Evolutionary conservation across 2,888 invertebrate species (phyloP), one percentile per base, ranked within the genome.

Genomic region (Trisateles emortualis): DNA sequence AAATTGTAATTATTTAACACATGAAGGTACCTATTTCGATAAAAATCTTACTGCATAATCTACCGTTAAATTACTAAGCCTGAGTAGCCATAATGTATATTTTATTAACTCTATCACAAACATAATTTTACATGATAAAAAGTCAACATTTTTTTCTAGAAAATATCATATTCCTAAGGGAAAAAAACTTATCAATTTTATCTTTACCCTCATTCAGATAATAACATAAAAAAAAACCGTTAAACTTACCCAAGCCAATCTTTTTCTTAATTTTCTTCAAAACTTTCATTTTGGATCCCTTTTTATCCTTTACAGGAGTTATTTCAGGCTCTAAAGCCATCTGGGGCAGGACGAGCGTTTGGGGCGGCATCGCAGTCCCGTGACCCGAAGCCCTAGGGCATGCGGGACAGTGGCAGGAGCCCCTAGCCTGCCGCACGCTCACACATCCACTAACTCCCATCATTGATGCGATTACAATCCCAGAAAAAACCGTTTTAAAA

Each of bases 181-280:
- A 59, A 52, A 45, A 59, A 59, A 51, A 57, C 13, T 16, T 32
- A 49, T 24, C 13, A 9, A 29, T 48, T 33, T 52, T 33, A 44
- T 47, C 38, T 44, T 3, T 43, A 17, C 38, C 48, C 22, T 30
- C 36, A 52, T 41, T 16, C 19, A 24, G 44, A 47, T 49, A 11
- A 19, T 4, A 8, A 11, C 35, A 13, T 26, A 5, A 29, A 52
- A 54, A 52, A 69, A 57, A 51, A 40, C 51, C 59, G 42, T 64
- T 61, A 52, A 87, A 73, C 97, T 95, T 90, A 97, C 97, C 97
- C 86, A 97, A 89, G 76, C 97, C 97, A 85, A 97, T 97, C 79
- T 96, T 96, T 79, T 95, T 95, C 88, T 97, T 97, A 78, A 97
- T 96, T 85, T 97, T 97, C 94, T 97, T 97, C 63, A 97, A 91